These are phyloP conservation scores for Okapia johnstoni DNA, from an alignment of 2,113 vertebrate genomes.

Conservation along the genomic window DNA sequence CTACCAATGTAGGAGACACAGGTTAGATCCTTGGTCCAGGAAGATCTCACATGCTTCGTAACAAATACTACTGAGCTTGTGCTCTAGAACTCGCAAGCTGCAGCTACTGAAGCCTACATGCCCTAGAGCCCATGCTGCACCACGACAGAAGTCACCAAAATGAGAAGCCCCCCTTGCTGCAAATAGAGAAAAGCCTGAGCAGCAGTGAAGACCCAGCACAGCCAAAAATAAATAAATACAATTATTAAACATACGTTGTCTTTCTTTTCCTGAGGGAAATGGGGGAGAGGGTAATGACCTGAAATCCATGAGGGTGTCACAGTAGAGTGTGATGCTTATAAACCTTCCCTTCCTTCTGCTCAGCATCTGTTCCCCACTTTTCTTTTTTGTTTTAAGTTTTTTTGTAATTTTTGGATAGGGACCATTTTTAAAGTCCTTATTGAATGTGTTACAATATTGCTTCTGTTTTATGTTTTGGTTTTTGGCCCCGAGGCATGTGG, in stretches of 20 bases:
- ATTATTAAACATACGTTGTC: neutral
- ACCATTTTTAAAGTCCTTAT: neutral
- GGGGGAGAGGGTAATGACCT: neutral
- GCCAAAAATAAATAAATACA: neutral
- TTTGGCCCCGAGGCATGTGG: neutral
- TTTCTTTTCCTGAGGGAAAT: slow-evolving; percentile 33
- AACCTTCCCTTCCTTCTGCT: neutral
- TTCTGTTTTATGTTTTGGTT: neutral
- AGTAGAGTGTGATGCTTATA: neutral
- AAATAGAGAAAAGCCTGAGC: neutral
- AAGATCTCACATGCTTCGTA: neutral
- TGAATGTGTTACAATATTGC: neutral
- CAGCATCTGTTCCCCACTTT: neutral
- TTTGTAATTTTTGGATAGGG: neutral
- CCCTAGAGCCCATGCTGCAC: neutral
- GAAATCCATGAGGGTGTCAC: neutral
- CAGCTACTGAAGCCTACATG: neutral
- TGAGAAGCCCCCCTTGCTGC: fast-evolving
- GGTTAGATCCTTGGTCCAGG: neutral
- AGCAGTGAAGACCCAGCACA: neutral
- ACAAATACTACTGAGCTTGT: neutral
- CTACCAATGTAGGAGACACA: neutral
- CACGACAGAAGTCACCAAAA: neutral
- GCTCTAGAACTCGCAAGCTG: neutral
- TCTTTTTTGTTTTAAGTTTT: neutral